These are phyloP conservation scores for Sepiola atlantica DNA, from an alignment of 2,888 invertebrate genomes.

Conservation along the genomic window DNA sequence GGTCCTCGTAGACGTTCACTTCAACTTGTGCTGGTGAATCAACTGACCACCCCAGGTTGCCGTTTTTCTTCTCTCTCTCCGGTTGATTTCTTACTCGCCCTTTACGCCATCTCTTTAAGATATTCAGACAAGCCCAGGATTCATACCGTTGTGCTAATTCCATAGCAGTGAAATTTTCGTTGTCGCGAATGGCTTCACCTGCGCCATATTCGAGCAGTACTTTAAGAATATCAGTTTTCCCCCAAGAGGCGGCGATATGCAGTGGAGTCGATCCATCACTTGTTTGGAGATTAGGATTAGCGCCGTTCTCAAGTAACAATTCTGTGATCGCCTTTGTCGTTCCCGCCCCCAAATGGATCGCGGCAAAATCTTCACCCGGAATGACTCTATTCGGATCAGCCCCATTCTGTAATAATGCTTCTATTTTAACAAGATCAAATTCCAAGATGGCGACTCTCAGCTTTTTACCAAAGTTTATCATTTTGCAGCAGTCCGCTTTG, in stretches of 20 bases:
- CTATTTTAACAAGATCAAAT: neutral
- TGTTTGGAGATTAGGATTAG: neutral
- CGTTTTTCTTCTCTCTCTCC: too few species aligned
- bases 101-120: neutral
- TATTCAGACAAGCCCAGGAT: neutral
- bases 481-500: neutral
- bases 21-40: too few species aligned
- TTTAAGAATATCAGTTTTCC: neutral
- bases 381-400: neutral
- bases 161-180: neutral
- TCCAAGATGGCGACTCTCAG: neutral
- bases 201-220: neutral
- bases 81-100: too few species aligned
- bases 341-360: slow-evolving; percentile 1
- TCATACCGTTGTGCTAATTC: neutral
- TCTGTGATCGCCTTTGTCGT: neutral
- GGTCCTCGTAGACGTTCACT: too few species aligned
- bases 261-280: neutral
- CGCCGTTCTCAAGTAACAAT: slow-evolving; percentile 3
- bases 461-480: neutral
- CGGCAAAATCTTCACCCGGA: neutral
- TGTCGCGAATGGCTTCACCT: neutral
- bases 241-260: slow-evolving; percentile 40
- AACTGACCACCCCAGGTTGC: too few species aligned
- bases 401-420: neutral